Percentiles rank a stretch among this genome's conserved stretches.
Conservation (phyloP, 2,797 vertebrate species). For the Rhyacichthys aspro region DNA sequence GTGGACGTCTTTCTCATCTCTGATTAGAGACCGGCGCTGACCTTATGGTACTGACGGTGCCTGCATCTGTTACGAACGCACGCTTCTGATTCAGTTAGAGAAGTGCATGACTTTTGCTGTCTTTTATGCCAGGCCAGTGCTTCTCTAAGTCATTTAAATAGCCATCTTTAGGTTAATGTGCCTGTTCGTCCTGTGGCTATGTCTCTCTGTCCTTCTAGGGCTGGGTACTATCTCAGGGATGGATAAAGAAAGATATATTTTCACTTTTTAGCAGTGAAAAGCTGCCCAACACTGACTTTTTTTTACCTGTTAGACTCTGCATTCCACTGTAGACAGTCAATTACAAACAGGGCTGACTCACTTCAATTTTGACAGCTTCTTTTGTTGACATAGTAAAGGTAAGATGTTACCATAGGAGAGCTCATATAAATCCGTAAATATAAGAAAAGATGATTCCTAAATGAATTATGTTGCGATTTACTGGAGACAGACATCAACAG, state of each 20-base stretch:
- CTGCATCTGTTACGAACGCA: background rate
- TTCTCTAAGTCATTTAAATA: constrained; percentile 47
- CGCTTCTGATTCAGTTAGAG: constrained; percentile 32
- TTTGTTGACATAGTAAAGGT: too few species aligned
- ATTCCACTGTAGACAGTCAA: too few species aligned
- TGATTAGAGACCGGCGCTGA: constrained; percentile 55
- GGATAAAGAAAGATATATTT: too few species aligned
- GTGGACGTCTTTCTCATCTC: constrained; percentile 58
- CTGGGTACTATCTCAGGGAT: constrained; percentile 37
- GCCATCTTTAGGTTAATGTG: constrained; percentile 25
- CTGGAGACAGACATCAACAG: background rate
- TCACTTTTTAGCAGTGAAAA: too few species aligned
- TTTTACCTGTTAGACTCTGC: too few species aligned
- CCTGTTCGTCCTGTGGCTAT: constrained; percentile 51
- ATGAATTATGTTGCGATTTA: too few species aligned
- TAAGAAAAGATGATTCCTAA: background rate
- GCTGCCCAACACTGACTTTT: too few species aligned
- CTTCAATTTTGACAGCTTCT: too few species aligned
- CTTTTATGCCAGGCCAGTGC: constrained; percentile 25
- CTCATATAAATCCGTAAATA: too few species aligned
- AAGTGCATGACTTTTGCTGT: constrained; percentile 21
- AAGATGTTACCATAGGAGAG: too few species aligned
- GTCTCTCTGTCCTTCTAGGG: constrained; percentile 60
- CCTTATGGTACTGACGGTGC: constrained; percentile 45
- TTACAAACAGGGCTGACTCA: too few species aligned